Evolutionary conservation across 2,797 vertebrate species (phyloP), one percentile per base, ranked within the genome.

Genomic region (Pelochelys cantorii): DNA sequence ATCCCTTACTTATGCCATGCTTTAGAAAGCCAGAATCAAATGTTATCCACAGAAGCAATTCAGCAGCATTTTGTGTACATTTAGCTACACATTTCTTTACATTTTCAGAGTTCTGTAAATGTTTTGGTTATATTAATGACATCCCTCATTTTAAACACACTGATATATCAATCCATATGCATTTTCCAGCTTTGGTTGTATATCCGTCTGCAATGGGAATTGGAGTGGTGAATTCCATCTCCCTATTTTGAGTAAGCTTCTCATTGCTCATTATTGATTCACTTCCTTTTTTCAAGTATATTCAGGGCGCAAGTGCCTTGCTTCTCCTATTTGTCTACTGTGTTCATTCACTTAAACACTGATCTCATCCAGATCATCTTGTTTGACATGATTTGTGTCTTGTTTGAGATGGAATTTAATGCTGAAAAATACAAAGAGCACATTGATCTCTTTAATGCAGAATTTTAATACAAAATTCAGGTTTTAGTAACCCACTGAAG

Each of bases 341-440:
- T 42, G 81, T 83, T 94, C 31, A 75, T 62, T 92, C 55, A 90
- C 78, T 65, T 83, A 60, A 93, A 84, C 12, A 71, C 20, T 60
- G 75, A 15, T 56, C 23, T 85, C 88, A 29, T 62, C 7, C 25
- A 80, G 53, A 48, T 42, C 56, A 88, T 9, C 52, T 11, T 56
- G n/a, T 88, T 90, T 88, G 88, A 42, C 29, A 85, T 25, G 13
- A 37, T 74, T 27, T 77, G 31, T 84, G 79, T 10, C 71, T 88
- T 90, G n/a, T 90, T 85, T 81, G 75, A 91, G 34, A 82, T 82
- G 27, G 53, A 80, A 42, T 87, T 93, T 88, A 94, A 86, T 83
- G 77, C 81, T 92, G 2, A 86, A 90, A 89, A 88, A 86, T 77
- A 71, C 29, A 91, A 85, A 52, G 84, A 88, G n/a, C 5, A 82